Percentiles rank a stretch among this genome's conserved stretches.
phyloP scores from a whole-genome alignment of 2,797 vertebrate species.

The Halcyon badia region DNA sequence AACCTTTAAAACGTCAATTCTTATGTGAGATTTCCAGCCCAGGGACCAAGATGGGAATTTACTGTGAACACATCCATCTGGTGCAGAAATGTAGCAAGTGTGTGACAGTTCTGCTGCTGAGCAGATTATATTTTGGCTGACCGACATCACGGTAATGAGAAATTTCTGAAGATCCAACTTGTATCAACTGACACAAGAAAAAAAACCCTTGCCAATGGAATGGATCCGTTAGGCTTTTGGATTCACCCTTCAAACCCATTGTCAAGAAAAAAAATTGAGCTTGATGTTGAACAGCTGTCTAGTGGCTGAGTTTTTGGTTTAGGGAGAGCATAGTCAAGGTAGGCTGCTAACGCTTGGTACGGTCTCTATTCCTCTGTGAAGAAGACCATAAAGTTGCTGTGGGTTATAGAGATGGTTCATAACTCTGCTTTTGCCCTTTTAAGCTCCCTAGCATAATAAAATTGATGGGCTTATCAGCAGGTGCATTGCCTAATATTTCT shows the following conservation, averaged over 20 bases:
- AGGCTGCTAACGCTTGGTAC: not conserved
- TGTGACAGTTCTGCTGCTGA: constrained; percentile 52
- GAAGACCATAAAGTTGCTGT: not conserved
- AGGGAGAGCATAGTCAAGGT: constrained; percentile 8
- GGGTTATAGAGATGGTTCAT: not conserved
- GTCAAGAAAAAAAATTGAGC: constrained; percentile 7
- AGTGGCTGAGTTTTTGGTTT: constrained; percentile 50
- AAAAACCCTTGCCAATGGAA: constrained; percentile 20
- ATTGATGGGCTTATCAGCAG: not conserved
- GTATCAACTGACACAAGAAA: not conserved
- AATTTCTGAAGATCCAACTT: constrained; percentile 49
- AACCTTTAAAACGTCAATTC: not conserved
- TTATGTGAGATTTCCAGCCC: constrained; percentile 12
- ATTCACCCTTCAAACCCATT: constrained; percentile 44
- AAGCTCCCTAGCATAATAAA: not conserved
- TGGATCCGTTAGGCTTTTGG: constrained; percentile 32
- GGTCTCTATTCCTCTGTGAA: not conserved
- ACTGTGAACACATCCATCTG: constrained; percentile 47
- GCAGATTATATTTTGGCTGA: constrained; percentile 53
- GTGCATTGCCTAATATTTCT: constrained; percentile 8
- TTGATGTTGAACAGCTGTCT: constrained; percentile 62
- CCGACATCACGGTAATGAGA: constrained; percentile 30
- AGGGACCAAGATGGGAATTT: constrained; percentile 3
- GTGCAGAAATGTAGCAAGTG: constrained; percentile 21
- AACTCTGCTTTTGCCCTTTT: not conserved